phyloP scores from a whole-genome alignment of 2,888 invertebrate species.

The Mellilla xanthometata region DNA sequence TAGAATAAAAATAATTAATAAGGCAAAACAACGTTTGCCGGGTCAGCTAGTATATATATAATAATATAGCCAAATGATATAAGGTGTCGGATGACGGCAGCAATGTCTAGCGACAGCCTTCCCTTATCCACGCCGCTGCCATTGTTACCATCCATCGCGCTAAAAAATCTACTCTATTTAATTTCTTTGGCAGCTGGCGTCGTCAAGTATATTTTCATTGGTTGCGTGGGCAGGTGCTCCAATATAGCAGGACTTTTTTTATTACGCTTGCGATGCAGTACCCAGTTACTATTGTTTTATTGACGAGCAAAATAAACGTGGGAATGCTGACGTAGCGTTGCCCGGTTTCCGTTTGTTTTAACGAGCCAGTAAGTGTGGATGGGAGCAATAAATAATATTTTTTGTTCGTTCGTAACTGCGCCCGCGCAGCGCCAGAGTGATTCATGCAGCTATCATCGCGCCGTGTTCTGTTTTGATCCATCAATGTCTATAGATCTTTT shows the following conservation, averaged over 20 bases:
- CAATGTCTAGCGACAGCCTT: conserved; percentile 56
- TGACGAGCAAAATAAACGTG: conserved; percentile 55
- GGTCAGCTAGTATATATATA: no score
- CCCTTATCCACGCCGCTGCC: conserved; percentile 58
- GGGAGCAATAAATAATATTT: conserved; percentile 33
- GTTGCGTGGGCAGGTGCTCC: conserved; percentile 65
- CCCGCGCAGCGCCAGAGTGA: conserved; percentile 24
- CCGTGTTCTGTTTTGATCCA: conserved; percentile 26
- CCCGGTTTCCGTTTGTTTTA: conserved; percentile 35
- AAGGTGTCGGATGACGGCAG: conserved; percentile 27
- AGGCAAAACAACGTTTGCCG: no score
- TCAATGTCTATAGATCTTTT: conserved; percentile 18
- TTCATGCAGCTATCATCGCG: conserved; percentile 25
- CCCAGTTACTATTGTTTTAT: conserved; percentile 75
- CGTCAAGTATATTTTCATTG: conserved; percentile 71
- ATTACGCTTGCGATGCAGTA: conserved; percentile 62
- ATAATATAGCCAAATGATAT: no score
- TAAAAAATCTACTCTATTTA: conserved; percentile 77
- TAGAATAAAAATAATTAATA: no score
- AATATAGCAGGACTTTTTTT: conserved; percentile 70
- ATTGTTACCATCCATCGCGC: conserved; percentile 69
- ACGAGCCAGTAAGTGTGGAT: conserved; percentile 29
- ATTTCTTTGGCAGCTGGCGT: conserved; percentile 75
- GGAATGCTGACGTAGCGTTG: conserved; percentile 43
- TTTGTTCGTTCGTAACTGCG: not conserved